Evolutionary conservation across 2,113 vertebrate species (phyloP).

Genomic region (Cebidichthys violaceus): DNA sequence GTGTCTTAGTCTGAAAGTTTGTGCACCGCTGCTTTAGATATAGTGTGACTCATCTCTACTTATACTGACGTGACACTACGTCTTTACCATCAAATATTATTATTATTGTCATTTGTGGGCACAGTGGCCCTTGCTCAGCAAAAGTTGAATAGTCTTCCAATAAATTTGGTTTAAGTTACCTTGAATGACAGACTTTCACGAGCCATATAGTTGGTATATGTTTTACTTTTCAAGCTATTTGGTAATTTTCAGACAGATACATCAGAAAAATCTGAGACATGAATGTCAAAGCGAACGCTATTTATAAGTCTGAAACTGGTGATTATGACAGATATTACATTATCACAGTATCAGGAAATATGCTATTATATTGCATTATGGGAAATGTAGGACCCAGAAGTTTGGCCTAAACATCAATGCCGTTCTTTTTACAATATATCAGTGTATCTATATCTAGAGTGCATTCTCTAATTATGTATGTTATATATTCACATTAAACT

Average conservation of each 20-base stretch:
- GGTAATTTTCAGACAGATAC: neutral
- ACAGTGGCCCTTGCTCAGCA: neutral
- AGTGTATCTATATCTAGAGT: neutral
- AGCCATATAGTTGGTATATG: neutral
- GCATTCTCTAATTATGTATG: neutral
- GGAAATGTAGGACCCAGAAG: neutral
- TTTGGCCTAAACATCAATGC: neutral
- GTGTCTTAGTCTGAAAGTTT: neutral
- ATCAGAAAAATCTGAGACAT: neutral
- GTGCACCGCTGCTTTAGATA: neutral
- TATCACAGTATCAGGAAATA: neutral
- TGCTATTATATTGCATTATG: neutral
- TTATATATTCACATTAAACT: neutral
- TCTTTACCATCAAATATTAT: neutral
- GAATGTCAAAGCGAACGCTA: neutral
- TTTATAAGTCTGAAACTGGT: neutral
- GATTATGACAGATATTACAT: neutral
- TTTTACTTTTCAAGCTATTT: neutral
- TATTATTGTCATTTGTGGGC: conserved; percentile 6
- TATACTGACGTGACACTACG: neutral
- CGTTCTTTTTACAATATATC: neutral
- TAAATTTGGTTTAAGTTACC: neutral
- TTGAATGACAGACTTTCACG: neutral
- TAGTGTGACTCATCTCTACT: neutral
- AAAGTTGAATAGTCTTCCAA: neutral